These are phyloP conservation scores for Noctua fimbriata DNA, from an alignment of 2,888 invertebrate genomes.

Conservation along the genomic window DNA sequence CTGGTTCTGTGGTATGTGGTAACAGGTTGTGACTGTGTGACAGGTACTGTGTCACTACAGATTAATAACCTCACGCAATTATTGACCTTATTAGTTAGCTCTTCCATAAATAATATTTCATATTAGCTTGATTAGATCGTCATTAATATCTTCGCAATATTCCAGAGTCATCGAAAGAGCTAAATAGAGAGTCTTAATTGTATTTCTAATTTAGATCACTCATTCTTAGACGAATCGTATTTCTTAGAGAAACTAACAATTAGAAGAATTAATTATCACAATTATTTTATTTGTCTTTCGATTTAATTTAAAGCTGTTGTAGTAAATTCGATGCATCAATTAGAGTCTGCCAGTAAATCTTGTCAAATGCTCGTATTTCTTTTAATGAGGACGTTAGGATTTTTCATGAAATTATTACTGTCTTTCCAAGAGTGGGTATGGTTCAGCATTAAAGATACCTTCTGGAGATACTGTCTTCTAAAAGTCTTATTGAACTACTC, in stretches of 20 bases:
- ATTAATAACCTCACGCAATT: background rate
- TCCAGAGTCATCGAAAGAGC: background rate
- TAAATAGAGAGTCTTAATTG: background rate
- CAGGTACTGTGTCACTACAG: too few species aligned
- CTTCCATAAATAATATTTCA: background rate
- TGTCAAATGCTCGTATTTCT: background rate
- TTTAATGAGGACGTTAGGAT: background rate
- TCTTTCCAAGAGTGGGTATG: too few species aligned
- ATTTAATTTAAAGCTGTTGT: background rate
- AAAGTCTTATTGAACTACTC: too few species aligned
- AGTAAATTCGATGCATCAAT: background rate
- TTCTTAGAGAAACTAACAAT: constrained; percentile 3
- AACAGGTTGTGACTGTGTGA: too few species aligned
- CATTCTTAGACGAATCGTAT: background rate
- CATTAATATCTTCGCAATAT: background rate
- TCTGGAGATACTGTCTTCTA: too few species aligned
- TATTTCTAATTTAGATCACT: background rate
- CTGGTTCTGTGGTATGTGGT: too few species aligned
- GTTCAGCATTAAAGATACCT: too few species aligned
- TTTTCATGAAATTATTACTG: background rate
- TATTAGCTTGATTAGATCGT: constrained; percentile 4
- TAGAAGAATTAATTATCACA: background rate
- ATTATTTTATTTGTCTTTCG: background rate
- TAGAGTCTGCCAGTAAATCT: background rate
- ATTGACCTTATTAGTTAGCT: background rate